phyloP scores from a whole-genome alignment of 2,888 invertebrate species.

The Mylabris sibirica region DNA sequence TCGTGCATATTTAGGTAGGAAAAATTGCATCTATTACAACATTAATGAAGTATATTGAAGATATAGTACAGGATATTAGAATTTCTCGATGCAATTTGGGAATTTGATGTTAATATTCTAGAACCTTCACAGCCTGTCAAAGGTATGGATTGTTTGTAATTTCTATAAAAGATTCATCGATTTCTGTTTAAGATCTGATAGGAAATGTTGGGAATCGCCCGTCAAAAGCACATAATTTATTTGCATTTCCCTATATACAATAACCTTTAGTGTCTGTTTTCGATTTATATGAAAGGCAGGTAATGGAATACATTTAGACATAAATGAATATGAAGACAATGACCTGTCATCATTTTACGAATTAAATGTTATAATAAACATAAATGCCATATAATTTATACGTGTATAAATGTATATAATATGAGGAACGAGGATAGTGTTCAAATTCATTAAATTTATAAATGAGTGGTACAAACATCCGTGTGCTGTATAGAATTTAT shows the following conservation, averaged over 20 bases:
- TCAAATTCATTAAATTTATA: slow-evolving; percentile 43
- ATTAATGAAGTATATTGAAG: not conserved
- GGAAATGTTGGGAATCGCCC: not conserved
- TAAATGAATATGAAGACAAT: slow-evolving; percentile 3
- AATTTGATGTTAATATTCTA: not conserved
- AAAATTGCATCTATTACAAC: not conserved
- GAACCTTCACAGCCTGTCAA: no score
- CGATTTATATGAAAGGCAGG: not conserved
- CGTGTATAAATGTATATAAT: not conserved
- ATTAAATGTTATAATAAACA: slow-evolving; percentile 3
- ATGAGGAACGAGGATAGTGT: slow-evolving; percentile 14
- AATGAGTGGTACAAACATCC: slow-evolving; percentile 41
- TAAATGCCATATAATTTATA: slow-evolving; percentile 1
- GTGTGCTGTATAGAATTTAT: slow-evolving; percentile 43
- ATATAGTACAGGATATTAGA: not conserved
- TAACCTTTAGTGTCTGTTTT: not conserved
- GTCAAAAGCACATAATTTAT: not conserved
- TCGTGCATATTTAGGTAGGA: not conserved
- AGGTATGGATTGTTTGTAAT: no score
- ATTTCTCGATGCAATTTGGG: not conserved
- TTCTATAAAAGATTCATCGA: no score
- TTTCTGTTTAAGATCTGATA: no score
- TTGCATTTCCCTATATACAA: not conserved
- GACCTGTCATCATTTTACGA: not conserved
- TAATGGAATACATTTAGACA: not conserved